A percentile compares a stretch with the other conserved stretches of the same genome.
phyloP scores from a whole-genome alignment of 2,888 invertebrate species.

The Plebejus anna region DNA sequence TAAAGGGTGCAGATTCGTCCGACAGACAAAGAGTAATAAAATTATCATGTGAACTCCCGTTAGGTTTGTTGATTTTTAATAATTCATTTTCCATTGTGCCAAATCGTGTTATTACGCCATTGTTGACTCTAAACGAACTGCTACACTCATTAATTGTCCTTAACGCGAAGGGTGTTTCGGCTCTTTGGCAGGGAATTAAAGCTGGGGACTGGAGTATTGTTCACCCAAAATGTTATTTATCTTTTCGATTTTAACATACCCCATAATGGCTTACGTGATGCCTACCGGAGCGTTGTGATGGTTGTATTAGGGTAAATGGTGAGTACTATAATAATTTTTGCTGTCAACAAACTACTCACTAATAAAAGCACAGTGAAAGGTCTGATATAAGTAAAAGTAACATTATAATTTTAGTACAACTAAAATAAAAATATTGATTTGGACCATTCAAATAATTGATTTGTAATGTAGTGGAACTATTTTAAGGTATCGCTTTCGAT shows the following conservation, averaged over 20 bases:
- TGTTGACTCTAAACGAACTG: conserved; percentile 68
- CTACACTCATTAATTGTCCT: conserved; percentile 73
- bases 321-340: conserved; percentile 16
- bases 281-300: conserved; percentile 17
- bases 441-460: too few species aligned
- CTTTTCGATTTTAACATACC: conserved; percentile 47
- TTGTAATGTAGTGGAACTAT: too few species aligned
- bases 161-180: conserved; percentile 60
- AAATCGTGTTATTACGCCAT: conserved; percentile 68
- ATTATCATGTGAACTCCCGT: conserved; percentile 43
- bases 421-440: not conserved
- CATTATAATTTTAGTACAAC: not conserved
- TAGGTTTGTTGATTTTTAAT: conserved; percentile 60
- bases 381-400: not conserved
- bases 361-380: not conserved
- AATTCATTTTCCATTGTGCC: conserved; percentile 58
- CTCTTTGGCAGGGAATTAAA: conserved; percentile 56
- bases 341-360: not conserved
- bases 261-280: conserved; percentile 25
- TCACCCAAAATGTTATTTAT: conserved; percentile 68
- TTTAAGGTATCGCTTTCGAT: not conserved
- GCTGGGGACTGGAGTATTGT: conserved; percentile 62
- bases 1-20: conserved; percentile 33
- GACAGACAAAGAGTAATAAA: conserved; percentile 40
- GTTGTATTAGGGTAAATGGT: conserved; percentile 21